Evolutionary conservation across 1,140 invertebrate species (phyloP), one percentile per base, ranked within the genome.

Genomic region (Drosophila bocki): DNA sequence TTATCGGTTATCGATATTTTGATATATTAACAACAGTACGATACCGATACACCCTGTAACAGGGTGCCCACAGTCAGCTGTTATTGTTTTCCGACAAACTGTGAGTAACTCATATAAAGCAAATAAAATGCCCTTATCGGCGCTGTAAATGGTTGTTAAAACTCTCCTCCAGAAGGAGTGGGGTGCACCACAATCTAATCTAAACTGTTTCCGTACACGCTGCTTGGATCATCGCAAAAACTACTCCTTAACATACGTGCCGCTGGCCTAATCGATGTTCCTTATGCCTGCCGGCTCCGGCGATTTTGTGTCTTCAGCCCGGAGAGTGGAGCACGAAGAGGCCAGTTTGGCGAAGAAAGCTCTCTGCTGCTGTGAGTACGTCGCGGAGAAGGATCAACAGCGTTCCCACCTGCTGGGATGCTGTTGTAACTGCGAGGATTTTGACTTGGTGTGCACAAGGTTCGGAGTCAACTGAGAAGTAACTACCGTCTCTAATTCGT

Each of bases 281-380:
- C 45, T 53, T 32, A 63, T 56, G 67, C 44, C 64, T 29, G 64
- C 45, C 69, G 75, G 67, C 63, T 32, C 35, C 22, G 60, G 39
- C 13, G 68, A 81, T 56, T 78, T 78, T 62, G 41, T 80, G 32
- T 15, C 50, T 42, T 60, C 62, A 74, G 78, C 80, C 1, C 57
- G 51, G 6, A 69, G 42, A 78, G 58, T 56, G 29, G 71, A 85
- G 29, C 83, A 71, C 84, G 79, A 17, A 56, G 75, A 65, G 33
- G 17, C 26, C 15, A 68, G 48, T 15, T 45, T 7, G 11, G 9
- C 26, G 0, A 63, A 45, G 6, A 42, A 22, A 37, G 42, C 12
- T 33, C 91, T 95, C 53, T 95, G 94, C 83, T 95, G 94, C 80
- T 95, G 94, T 86, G 94, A 95, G 93, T 95, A 95, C 79, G 92